Conservation (phyloP, 2,888 invertebrate genomes). For the Heliconius ethilla region DNA sequence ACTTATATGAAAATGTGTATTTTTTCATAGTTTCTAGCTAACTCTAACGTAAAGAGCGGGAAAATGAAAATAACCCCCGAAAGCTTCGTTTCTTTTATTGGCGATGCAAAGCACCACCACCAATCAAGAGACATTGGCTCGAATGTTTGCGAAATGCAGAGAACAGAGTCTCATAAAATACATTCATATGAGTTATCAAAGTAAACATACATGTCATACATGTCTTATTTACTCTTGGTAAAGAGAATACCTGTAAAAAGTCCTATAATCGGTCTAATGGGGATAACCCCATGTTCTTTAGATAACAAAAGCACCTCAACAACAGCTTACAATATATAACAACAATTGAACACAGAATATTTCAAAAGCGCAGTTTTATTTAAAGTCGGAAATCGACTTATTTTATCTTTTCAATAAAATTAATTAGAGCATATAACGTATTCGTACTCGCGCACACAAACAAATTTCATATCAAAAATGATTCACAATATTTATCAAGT, state of each 20-base stretch:
- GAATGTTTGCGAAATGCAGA: too few relatives aligned
- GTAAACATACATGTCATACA: neutral
- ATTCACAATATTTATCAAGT: neutral
- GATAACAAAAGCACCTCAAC: neutral
- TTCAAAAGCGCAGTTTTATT: neutral
- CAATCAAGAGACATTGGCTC: too few relatives aligned
- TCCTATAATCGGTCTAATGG: too few relatives aligned
- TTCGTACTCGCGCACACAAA: neutral
- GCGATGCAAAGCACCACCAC: too few relatives aligned
- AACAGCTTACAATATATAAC: neutral
- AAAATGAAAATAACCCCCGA: neutral
- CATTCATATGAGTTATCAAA: neutral
- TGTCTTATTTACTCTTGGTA: too few relatives aligned
- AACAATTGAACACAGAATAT: neutral
- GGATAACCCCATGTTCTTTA: too few relatives aligned
- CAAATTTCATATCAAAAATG: too few relatives aligned
- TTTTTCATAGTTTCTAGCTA: neutral
- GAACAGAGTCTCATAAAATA: neutral
- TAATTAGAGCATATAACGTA: conserved; percentile 8
- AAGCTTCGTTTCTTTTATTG: neutral
- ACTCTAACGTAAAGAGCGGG: neutral
- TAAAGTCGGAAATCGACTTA: neutral
- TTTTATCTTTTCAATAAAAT: conserved; percentile 17
- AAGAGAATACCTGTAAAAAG: too few relatives aligned
- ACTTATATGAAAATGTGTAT: neutral